Percentiles rank a stretch among this genome's conserved stretches.
Conservation (phyloP, 2,113 vertebrate species). For the Lepisosteus osseus region DNA sequence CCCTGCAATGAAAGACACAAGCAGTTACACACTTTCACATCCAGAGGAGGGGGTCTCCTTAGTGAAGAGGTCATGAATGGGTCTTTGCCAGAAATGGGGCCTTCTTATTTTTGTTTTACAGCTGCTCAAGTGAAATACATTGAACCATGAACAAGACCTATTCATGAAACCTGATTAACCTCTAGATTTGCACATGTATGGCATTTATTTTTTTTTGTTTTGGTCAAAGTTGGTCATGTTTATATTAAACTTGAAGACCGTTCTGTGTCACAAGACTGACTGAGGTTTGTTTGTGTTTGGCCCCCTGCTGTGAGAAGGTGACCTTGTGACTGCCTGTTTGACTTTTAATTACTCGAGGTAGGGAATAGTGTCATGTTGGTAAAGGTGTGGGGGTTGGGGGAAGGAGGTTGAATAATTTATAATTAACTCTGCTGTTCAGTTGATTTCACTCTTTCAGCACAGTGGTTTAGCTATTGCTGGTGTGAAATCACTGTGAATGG, state of each 20-base stretch:
- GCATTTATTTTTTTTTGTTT: no score
- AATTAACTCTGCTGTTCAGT: background rate
- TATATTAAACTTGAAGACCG: background rate
- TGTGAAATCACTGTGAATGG: background rate
- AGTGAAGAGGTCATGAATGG: no score
- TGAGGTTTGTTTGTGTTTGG: conserved; percentile 5
- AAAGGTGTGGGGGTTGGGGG: background rate
- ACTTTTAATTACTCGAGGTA: conserved; percentile 4
- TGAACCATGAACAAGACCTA: no score
- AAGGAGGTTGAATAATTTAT: conserved; percentile 1
- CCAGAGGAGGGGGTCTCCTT: no score
- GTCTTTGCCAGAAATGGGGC: no score
- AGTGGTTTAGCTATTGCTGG: conserved; percentile 7
- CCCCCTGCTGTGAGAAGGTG: conserved; percentile 36
- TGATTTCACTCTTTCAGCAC: background rate
- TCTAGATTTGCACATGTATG: no score
- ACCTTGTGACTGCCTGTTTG: background rate
- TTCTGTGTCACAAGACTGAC: background rate
- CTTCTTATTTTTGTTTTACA: no score
- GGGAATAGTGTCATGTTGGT: background rate
- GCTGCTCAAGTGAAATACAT: no score
- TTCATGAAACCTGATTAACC: no score
- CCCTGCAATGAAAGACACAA: no score
- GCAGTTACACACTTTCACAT: no score
- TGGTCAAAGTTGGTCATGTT: no score